phyloP scores from a whole-genome alignment of 2,113 vertebrate genomes.

The Mobula hypostoma region DNA sequence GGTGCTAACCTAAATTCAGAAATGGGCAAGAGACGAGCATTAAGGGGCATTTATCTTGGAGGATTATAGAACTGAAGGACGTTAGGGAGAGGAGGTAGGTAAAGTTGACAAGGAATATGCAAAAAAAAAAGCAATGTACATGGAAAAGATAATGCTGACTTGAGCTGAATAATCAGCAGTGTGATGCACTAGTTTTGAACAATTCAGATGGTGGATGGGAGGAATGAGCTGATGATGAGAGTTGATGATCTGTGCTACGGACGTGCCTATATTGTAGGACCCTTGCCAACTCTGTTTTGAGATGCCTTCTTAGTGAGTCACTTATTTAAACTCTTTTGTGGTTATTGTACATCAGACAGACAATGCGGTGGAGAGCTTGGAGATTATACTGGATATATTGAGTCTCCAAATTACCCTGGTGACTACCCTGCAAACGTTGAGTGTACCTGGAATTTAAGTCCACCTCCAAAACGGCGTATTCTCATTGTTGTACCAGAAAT shows the following conservation, averaged over 20 bases:
- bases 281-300: not conserved
- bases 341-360: constrained; percentile 64
- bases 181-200: not conserved
- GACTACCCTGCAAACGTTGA: constrained; percentile 91
- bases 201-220: not conserved
- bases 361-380: constrained; percentile 89
- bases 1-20: too few relatives aligned
- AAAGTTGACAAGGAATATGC: too few relatives aligned
- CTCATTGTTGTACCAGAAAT: constrained; percentile 95
- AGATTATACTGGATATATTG: constrained; percentile 88
- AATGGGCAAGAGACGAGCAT: too few relatives aligned
- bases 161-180: not conserved
- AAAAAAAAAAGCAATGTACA: not conserved
- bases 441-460: constrained; percentile 92
- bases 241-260: not conserved
- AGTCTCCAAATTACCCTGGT: constrained; percentile 95
- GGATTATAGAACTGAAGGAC: too few relatives aligned
- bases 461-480: constrained; percentile 86
- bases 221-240: not conserved
- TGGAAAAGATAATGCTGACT: not conserved
- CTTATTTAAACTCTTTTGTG: not conserved
- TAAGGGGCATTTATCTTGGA: too few relatives aligned
- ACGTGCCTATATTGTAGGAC: not conserved
- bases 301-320: not conserved
- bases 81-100: too few relatives aligned